Evolutionary conservation across 2,113 vertebrate species (phyloP).

Genomic region (Podarcis muralis): DNA sequence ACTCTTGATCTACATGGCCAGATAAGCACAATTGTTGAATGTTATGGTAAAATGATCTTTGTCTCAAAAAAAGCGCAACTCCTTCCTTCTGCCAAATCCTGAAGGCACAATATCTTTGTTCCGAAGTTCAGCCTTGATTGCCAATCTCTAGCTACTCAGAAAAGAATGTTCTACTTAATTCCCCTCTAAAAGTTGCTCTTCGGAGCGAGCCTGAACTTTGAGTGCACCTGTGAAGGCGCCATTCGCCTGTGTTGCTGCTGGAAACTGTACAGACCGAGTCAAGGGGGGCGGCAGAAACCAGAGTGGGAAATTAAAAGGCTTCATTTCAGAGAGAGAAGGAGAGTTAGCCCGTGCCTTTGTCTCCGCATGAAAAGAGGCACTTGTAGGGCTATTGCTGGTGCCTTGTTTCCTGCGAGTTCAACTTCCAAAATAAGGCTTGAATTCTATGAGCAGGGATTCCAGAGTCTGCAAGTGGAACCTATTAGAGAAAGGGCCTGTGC

Average conservation of each 20-base stretch:
- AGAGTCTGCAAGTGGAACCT: not conserved
- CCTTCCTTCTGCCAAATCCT: constrained; percentile 60
- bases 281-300: not conserved
- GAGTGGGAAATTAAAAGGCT: not conserved
- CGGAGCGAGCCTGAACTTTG: constrained; percentile 60
- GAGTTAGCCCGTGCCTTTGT: constrained; percentile 24
- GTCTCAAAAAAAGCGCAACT: constrained; percentile 47
- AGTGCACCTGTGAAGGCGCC: constrained; percentile 61
- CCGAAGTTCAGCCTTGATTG: constrained; percentile 18
- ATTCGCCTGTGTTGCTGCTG: constrained; percentile 57
- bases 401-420: not conserved
- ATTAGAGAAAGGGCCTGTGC: not conserved
- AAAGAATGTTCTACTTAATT: constrained; percentile 67
- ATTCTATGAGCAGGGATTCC: not conserved
- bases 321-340: constrained; percentile 31
- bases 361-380: not conserved
- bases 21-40: constrained; percentile 61
- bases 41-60: constrained; percentile 60
- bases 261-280: constrained; percentile 12
- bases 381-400: not conserved
- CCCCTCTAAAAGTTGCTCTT: constrained; percentile 59
- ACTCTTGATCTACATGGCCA: constrained; percentile 28
- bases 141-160: constrained; percentile 58
- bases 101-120: constrained; percentile 56
- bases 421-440: not conserved